phyloP scores from a whole-genome alignment of 1,140 invertebrate species.

The Neodiprion fabricii region DNA sequence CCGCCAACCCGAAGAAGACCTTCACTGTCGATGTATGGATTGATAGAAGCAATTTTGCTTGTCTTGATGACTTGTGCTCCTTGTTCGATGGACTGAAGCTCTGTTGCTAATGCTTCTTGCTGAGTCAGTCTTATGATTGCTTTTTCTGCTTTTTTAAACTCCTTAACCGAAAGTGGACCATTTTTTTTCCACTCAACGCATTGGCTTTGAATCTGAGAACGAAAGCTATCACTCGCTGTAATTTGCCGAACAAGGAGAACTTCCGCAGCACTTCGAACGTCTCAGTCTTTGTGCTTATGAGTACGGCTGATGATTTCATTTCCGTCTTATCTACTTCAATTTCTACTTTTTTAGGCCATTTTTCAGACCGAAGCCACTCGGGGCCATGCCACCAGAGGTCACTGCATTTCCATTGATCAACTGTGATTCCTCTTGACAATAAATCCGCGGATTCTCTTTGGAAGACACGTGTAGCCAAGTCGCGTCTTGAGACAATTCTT shows the following conservation, averaged over 20 bases:
- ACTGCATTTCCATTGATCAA: neutral
- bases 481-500: neutral
- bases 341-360: neutral
- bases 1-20: constrained; percentile 27
- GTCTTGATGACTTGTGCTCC: neutral
- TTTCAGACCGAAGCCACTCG: neutral
- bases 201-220: neutral
- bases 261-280: neutral
- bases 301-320: neutral
- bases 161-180: neutral
- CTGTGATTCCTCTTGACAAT: constrained; percentile 24
- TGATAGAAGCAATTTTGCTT: constrained; percentile 17
- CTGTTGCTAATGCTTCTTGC: neutral
- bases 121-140: neutral
- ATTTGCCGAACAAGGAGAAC: neutral
- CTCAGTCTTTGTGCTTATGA: neutral
- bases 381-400: constrained; percentile 10
- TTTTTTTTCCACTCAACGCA: neutral
- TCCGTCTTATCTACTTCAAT: neutral
- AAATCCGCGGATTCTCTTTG: constrained; percentile 36
- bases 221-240: constrained; percentile 16
- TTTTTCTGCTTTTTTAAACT: neutral
- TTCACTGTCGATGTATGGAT: constrained; percentile 11
- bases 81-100: neutral
- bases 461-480: constrained; percentile 31